Evolutionary conservation across 2,888 invertebrate genomes (phyloP), one percentile per base, ranked within the genome.

Genomic region (Eilema griseolum): DNA sequence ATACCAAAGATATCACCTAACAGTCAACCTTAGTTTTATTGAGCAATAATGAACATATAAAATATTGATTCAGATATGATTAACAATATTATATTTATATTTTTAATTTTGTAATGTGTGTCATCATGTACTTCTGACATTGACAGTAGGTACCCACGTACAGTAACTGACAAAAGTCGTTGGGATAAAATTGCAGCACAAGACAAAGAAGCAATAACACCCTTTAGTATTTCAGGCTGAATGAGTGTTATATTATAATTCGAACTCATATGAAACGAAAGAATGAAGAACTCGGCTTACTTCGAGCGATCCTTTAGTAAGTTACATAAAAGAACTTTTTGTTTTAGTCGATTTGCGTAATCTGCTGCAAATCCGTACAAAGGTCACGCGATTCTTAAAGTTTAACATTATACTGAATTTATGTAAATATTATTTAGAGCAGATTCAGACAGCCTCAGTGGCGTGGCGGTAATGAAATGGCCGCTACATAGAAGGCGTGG

Each of bases 281-380:
- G 52, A 52, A 52, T 52, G n/a, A 52, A 52, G 52, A 52, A 52
- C 52, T 52, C 52, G n/a, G 52, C 52, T 52, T 52, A 52, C 52
- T n/a, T n/a, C n/a, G 52, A 52, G 10, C 52, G 8, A 52, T n/a
- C n/a, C 52, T 52, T 52, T 3, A 52, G 52, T n/a, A 52, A 52
- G 52, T 52, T 52, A 52, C 52, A 52, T 52, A n/a, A 52, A 52
- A 52, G n/a, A n/a, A n/a, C 52, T 52, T 52, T 52, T 52, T 52
- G 52, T 52, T 52, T 46, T 20, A 52, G 52, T 10, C 52, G 52
- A 52, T 52, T 52, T 52, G 52, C 52, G 52, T 52, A 52, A 52
- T 52, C 52, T 52, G n/a, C 52, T 52, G 8, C 52, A 52, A 52
- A 52, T 20, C 20, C 52, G n/a, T 52, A 52, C n/a, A n/a, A 52